A percentile compares a stretch with the other conserved stretches of the same genome.
Conservation (phyloP, 2,113 vertebrate genomes). For the Crotalus viridis region DNA sequence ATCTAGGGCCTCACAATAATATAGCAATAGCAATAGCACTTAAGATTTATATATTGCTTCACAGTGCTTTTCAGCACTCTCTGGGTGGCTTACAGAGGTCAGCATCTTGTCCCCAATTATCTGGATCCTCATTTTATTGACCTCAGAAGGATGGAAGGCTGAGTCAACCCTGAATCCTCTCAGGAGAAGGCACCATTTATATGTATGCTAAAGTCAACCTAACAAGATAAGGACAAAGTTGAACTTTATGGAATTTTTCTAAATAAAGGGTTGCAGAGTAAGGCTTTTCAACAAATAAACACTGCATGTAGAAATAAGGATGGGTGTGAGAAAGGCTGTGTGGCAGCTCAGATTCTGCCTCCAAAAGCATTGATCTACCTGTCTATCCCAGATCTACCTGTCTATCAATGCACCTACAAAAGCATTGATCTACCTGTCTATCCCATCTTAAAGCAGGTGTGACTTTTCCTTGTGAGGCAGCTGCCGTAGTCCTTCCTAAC, state of each 20-base stretch:
- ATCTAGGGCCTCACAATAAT: neutral
- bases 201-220: neutral
- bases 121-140: neutral
- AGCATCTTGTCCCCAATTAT: neutral
- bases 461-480: neutral
- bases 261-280: neutral
- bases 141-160: neutral
- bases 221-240: neutral
- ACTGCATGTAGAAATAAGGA: neutral
- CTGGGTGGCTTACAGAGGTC: neutral
- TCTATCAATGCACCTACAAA: neutral
- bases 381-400: neutral
- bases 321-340: neutral
- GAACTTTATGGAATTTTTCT: neutral
- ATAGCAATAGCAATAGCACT: neutral
- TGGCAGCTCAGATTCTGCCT: neutral
- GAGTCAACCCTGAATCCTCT: neutral
- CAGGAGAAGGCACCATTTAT: neutral
- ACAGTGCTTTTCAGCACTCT: neutral
- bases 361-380: neutral
- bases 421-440: neutral
- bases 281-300: neutral
- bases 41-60: too few species aligned
- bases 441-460: neutral
- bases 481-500: neutral